Conservation (phyloP, 2,797 vertebrate species). For the Pangasius djambal region DNA sequence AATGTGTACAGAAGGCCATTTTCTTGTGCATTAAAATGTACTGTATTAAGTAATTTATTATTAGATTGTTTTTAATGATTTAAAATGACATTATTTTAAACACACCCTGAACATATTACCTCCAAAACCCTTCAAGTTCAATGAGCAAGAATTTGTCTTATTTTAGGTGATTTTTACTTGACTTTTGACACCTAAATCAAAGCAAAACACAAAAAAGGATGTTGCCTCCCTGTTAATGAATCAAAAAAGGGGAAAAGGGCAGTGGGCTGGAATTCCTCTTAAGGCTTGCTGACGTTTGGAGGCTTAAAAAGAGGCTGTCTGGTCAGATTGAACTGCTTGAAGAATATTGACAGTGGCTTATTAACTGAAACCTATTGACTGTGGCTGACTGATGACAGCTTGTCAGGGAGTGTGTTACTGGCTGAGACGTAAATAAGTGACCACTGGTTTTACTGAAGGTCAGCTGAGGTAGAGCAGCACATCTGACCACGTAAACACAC, state of each 20-base stretch:
- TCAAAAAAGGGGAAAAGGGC: conserved; percentile 22
- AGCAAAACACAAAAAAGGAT: conserved; percentile 42
- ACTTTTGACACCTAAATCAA: conserved; percentile 19
- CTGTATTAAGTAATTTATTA: neutral
- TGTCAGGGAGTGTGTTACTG: conserved; percentile 31
- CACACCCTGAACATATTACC: neutral
- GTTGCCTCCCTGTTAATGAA: conserved; percentile 41
- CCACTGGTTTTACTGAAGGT: conserved; percentile 34
- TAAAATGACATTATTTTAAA: neutral
- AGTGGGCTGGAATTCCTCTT: conserved; percentile 31
- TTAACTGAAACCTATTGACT: conserved; percentile 31
- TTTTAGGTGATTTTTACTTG: conserved; percentile 19
- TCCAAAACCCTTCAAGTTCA: neutral
- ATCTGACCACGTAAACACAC: conserved; percentile 37
- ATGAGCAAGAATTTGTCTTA: conserved; percentile 7
- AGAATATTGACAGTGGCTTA: conserved; percentile 23
- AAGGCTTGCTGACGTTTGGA: conserved; percentile 12
- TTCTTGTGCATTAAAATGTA: neutral
- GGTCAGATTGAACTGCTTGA: conserved; percentile 4
- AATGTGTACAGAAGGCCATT: neutral
- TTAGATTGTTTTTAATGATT: conserved; percentile 1
- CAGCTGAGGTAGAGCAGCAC: conserved; percentile 25
- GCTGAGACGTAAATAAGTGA: conserved; percentile 29
- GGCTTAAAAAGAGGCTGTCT: neutral
- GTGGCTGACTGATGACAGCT: conserved; percentile 13